Conservation (phyloP, 2,888 invertebrate genomes). For the Phrixothrix hirtus region DNA sequence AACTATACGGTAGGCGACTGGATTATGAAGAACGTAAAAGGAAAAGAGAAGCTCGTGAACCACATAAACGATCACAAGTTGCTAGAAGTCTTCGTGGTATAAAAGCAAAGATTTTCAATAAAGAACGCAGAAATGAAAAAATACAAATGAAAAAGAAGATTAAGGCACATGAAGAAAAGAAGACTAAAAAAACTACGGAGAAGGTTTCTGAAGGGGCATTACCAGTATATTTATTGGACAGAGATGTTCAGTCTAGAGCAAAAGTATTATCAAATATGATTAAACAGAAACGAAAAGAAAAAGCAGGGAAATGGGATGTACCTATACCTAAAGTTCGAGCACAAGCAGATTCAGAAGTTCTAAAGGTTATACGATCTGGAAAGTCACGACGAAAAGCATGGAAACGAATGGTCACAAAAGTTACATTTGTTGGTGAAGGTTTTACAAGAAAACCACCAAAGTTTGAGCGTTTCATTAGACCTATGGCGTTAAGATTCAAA, state of each 20-base stretch:
- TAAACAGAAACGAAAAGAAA: slow-evolving; percentile 99
- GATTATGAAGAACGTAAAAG: slow-evolving; percentile 97
- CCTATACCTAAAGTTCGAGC: slow-evolving; percentile 98
- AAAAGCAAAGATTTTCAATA: slow-evolving; percentile 97
- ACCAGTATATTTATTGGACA: slow-evolving; percentile 95
- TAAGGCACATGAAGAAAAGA: slow-evolving; percentile 94
- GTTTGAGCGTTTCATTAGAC: slow-evolving; percentile 96
- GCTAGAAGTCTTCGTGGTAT: slow-evolving; percentile 92
- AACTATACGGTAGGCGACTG: slow-evolving; percentile 92
- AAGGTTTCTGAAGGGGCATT: slow-evolving; percentile 88
- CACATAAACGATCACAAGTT: slow-evolving; percentile 87
- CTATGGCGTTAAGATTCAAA: slow-evolving; percentile 95
- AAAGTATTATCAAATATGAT: slow-evolving; percentile 99
- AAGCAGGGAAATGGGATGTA: slow-evolving; percentile 99
- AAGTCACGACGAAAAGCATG: slow-evolving; percentile 94
- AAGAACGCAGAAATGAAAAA: slow-evolving; percentile 95
- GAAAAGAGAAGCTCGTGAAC: slow-evolving; percentile 93
- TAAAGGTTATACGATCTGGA: slow-evolving; percentile 88
- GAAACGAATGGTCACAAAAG: slow-evolving; percentile 99
- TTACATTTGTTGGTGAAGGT: slow-evolving; percentile 95
- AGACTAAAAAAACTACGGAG: slow-evolving; percentile 80
- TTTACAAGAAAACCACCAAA: slow-evolving; percentile 99
- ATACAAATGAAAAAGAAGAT: slow-evolving; percentile 99
- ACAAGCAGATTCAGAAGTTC: slow-evolving; percentile 95
- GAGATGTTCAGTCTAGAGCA: slow-evolving; percentile 91